Base-by-base conservation (phyloP, 2,888 invertebrate genomes). In the Athalia cordata region DNA sequence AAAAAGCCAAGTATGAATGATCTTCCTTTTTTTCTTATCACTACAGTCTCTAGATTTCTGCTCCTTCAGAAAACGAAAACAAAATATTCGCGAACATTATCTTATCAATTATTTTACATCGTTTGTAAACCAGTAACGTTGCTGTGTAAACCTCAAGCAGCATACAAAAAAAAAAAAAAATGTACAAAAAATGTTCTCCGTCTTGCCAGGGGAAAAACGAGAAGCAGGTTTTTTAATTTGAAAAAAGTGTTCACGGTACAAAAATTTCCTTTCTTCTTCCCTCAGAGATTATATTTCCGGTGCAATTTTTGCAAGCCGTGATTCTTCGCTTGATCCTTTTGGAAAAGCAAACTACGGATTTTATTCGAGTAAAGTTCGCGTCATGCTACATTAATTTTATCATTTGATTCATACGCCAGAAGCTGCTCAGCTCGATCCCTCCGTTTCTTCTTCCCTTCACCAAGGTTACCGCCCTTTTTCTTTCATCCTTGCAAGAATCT, bases 401-500 rank as follows among this genome's bases (percentile, higher is more conserved):
- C 70, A 43, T 70, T 70, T 70, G 70, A 70, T 70, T 70, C 70
- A 70, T 70, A 70, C 59, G 70, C 70, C 70, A 70, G 57, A 70
- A 70, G 70, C 52, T 52, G 43, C 57, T 70, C 47, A 3, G 29
- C 49, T 47, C n/a, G 9, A 9, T 9, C 29, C 5, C 15, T 65
- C 45, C 45, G 45, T 11, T 52, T 29, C 67, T 67, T 11, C 13
- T n/a, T 11, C 13, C 6, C 50, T 29, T 29, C 29, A 29, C 29
- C 29, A 29, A 29, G 29, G 29, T 29, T 29, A 29, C 29, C 29
- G 29, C 52, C 5, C 13, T 65, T 55, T 52, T 55, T 67, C 50
- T 67, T 49, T 68, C 52, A 3, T 66, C 6, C 13, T 49, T 3
- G 29, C 29, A 66, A 7, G 8, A 52, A 68, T 68, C 68, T 43